Evolutionary conservation across 1,140 invertebrate genomes (phyloP), one percentile per base, ranked within the genome.

Genomic region (Ips nitidus): DNA sequence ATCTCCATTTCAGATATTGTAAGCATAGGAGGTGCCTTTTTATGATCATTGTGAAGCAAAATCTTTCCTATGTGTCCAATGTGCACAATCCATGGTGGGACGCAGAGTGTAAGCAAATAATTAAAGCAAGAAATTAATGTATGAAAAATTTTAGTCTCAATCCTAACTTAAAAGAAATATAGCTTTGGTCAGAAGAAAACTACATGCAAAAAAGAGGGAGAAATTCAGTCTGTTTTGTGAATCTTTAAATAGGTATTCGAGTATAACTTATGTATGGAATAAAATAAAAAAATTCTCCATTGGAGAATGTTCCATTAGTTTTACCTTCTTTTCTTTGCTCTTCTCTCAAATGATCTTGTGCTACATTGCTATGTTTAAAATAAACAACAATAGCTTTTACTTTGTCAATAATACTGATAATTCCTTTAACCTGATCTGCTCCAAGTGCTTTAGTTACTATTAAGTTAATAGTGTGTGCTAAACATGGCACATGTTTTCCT

Each of bases 21-120:
- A 59, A 59, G 57, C 57, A 59, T 59, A n/a, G 57, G 41, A 22
- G 57, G 57, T 59, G 57, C 57, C 43, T 59, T 57, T 59, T 43
- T 59, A 38, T 59, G 57, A 59, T 59, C 4, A 42, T 40, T 2
- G 39, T 6, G 43, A 59, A 59, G 57, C 43, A 59, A 42, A 5
- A 59, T 59, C 43, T 59, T 59, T 2, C 40, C 57, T 42, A n/a
- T n/a, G n/a, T n/a, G n/a, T n/a, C n/a, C n/a, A n/a, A n/a, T n/a
- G n/a, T n/a, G n/a, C n/a, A n/a, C n/a, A n/a, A n/a, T n/a, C n/a
- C n/a, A n/a, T n/a, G n/a, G n/a, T n/a, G n/a, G n/a, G n/a, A n/a
- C n/a, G n/a, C n/a, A n/a, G n/a, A n/a, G n/a, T n/a, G n/a, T n/a
- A n/a, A n/a, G n/a, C n/a, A n/a, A n/a, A n/a, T n/a, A n/a, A n/a